phyloP scores from a whole-genome alignment of 2,888 invertebrate genomes.

The Fragum fragum region DNA sequence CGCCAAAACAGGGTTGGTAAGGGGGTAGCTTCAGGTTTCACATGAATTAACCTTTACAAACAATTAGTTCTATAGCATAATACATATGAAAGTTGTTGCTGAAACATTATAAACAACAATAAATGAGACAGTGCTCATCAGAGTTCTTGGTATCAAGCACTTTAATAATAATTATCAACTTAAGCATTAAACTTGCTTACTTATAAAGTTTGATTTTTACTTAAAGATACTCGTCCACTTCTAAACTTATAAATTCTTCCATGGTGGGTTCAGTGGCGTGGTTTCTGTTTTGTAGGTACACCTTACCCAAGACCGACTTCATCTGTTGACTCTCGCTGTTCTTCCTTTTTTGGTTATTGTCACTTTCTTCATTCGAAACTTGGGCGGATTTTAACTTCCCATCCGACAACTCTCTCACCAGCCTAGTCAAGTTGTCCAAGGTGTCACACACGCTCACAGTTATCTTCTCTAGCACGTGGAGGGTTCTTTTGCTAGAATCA shows the following conservation, averaged over 20 bases:
- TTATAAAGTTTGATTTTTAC: background rate
- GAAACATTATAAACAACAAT: no score
- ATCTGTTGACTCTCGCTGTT: background rate
- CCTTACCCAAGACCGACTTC: constrained; percentile 1
- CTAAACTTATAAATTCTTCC: no score
- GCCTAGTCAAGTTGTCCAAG: constrained; percentile 1
- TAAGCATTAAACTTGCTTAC: background rate
- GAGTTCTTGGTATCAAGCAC: background rate
- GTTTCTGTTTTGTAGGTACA: background rate
- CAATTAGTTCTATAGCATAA: background rate
- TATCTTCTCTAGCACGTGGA: background rate
- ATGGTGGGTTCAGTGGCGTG: background rate
- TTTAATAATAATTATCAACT: background rate
- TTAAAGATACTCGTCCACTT: background rate
- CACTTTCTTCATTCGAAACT: background rate
- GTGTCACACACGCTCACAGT: background rate
- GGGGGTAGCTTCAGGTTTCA: constrained; percentile 7
- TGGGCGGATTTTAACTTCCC: background rate
- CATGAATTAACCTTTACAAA: background rate
- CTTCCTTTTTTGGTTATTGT: background rate
- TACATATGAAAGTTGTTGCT: background rate
- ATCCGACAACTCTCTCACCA: constrained; percentile 6
- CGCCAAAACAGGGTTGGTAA: no score
- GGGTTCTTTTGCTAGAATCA: background rate
- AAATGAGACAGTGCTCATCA: constrained; percentile 16